Evolutionary conservation across 1,140 invertebrate genomes (phyloP).

Genomic region (Neotoxoptera formosana): DNA sequence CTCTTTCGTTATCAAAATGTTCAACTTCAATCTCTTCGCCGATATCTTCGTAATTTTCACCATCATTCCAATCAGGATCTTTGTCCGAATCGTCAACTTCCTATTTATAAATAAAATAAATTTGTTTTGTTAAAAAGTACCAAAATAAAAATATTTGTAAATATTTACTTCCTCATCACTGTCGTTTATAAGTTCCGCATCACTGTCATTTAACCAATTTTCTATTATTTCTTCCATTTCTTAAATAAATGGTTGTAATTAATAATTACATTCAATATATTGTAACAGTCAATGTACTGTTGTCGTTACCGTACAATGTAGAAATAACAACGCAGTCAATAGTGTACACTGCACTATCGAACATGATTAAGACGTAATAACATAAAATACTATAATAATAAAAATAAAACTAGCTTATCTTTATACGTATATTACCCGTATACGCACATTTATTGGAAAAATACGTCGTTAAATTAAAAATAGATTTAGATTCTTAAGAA

Average conservation of each 20-base stretch:
- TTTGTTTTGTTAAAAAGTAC: neutral
- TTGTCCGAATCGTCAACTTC: neutral
- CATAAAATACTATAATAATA: neutral
- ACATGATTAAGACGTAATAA: neutral
- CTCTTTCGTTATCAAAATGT: neutral
- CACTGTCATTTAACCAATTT: slow-evolving; percentile 23
- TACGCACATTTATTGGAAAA: neutral
- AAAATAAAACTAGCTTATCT: neutral
- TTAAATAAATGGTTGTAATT: neutral
- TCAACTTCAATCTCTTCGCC: neutral
- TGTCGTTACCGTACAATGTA: neutral
- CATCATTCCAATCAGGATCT: slow-evolving; percentile 8
- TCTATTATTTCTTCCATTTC: slow-evolving; percentile 10
- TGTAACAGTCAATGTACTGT: too few species aligned
- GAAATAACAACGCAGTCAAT: neutral
- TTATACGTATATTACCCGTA: neutral
- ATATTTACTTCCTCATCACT: neutral
- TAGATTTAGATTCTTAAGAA: too few species aligned
- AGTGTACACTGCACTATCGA: neutral
- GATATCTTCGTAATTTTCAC: neutral
- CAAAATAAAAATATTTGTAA: slow-evolving; percentile 17
- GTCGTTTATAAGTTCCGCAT: neutral
- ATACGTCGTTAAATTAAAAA: neutral
- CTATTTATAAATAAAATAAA: slow-evolving; percentile 16
- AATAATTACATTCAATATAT: neutral